Evolutionary conservation across 2,797 vertebrate genomes (phyloP).

Genomic region (Crocidura indochinensis): DNA sequence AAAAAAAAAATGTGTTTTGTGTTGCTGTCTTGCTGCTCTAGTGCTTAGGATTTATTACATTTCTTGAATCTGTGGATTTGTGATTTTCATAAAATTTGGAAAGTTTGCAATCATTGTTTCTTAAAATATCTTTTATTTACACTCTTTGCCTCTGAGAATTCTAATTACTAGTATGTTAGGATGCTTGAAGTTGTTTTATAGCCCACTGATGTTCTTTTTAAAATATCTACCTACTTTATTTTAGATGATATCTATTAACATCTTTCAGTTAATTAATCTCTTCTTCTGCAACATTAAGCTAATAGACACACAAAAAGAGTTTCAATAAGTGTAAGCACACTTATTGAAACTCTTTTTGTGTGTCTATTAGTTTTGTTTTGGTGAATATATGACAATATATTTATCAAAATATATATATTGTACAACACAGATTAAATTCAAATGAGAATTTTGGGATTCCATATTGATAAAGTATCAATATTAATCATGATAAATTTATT

Average conservation of each 20-base stretch:
- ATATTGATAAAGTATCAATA: too few species aligned
- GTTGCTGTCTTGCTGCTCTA: neutral
- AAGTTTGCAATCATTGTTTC: slow-evolving; percentile 48
- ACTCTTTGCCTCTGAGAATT: neutral
- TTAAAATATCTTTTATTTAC: slow-evolving; percentile 13
- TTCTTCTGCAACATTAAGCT: slow-evolving; percentile 60
- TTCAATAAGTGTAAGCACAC: too few species aligned
- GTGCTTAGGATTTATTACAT: neutral
- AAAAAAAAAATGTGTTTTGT: too few species aligned
- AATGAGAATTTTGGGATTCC: too few species aligned
- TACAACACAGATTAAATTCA: too few species aligned
- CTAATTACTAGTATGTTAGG: neutral
- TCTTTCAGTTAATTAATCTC: slow-evolving; percentile 12
- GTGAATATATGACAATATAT: too few species aligned
- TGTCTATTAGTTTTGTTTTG: too few species aligned
- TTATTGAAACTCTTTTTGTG: neutral
- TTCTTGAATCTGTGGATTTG: slow-evolving; percentile 13
- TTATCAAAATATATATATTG: too few species aligned
- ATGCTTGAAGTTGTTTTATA: neutral
- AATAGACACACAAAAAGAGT: too few species aligned
- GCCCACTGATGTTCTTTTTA: neutral
- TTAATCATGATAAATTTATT: too few species aligned
- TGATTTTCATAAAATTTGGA: slow-evolving; percentile 2
- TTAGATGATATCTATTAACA: neutral
- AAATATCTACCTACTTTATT: neutral